phyloP scores from a whole-genome alignment of 2,888 invertebrate genomes.

The Drosophila neutralis region DNA sequence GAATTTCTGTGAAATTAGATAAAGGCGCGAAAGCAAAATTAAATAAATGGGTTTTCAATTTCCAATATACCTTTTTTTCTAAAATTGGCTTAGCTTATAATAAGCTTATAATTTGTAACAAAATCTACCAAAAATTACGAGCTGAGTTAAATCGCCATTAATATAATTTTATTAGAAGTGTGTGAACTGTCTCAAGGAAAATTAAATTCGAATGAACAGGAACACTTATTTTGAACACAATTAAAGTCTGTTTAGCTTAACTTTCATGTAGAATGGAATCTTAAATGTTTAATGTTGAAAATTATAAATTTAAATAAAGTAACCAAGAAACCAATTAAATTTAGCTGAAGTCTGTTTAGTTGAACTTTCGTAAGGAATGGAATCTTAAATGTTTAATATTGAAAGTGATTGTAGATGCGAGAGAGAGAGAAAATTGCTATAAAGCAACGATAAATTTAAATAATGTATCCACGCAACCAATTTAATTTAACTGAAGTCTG shows the following conservation, averaged over 20 bases:
- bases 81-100: background rate
- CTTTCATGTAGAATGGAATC: background rate
- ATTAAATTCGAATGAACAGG: background rate
- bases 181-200: background rate
- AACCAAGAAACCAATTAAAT: background rate
- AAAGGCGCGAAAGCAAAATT: background rate
- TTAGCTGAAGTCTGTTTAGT: too few species aligned
- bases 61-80: background rate
- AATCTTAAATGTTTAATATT: too few species aligned
- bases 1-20: background rate
- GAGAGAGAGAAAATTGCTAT: too few species aligned
- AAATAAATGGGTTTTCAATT: background rate
- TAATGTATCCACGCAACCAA: too few species aligned
- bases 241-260: background rate
- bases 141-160: background rate
- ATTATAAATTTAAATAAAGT: background rate
- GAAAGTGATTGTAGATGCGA: too few species aligned
- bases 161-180: background rate
- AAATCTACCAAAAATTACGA: background rate
- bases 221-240: background rate
- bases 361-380: too few species aligned
- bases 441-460: too few species aligned
- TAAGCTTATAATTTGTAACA: background rate
- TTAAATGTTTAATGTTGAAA: background rate
- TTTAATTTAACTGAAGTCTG: too few species aligned